phyloP scores from a whole-genome alignment of 2,113 vertebrate species.

The Oenanthe oenanthe region DNA sequence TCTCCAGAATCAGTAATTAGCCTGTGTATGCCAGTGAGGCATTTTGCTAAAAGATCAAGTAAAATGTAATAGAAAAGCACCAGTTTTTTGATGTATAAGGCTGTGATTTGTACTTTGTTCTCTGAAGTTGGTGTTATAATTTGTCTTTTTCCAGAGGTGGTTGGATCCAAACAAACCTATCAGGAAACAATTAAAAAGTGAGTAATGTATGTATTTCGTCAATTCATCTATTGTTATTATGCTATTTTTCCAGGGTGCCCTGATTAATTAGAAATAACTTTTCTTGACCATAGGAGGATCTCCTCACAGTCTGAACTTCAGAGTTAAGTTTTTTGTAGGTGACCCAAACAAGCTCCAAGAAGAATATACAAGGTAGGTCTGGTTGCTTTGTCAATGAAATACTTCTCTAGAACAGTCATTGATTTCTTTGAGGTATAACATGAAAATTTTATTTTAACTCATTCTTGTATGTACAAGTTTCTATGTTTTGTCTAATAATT shows the following conservation, averaged over 20 bases:
- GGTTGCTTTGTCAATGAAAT: background rate
- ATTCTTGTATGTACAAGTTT: background rate
- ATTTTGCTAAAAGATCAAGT: background rate
- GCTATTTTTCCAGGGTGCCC: conserved; percentile 38
- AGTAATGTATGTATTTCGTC: conserved; percentile 74
- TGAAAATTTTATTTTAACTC: background rate
- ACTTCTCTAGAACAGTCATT: background rate
- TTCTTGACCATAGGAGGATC: conserved; percentile 87
- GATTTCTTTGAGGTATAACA: background rate
- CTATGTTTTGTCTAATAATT: background rate
- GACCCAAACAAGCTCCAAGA: conserved; percentile 97
- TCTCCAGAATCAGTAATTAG: background rate
- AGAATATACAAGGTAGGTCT: conserved; percentile 94
- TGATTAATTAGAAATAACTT: conserved; percentile 74
- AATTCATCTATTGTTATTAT: conserved; percentile 35
- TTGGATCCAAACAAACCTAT: conserved; percentile 97
- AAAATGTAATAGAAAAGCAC: background rate
- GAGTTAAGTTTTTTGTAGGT: conserved; percentile 99
- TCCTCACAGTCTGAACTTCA: conserved; percentile 93
- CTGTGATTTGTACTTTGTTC: background rate
- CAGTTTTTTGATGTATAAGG: background rate
- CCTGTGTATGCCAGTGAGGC: background rate
- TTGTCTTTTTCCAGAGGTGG: conserved; percentile 90
- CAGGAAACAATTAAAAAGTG: conserved; percentile 99
- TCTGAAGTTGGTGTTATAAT: conserved; percentile 32